Conservation (phyloP, 2,113 vertebrate genomes). For the Scopus umbretta region DNA sequence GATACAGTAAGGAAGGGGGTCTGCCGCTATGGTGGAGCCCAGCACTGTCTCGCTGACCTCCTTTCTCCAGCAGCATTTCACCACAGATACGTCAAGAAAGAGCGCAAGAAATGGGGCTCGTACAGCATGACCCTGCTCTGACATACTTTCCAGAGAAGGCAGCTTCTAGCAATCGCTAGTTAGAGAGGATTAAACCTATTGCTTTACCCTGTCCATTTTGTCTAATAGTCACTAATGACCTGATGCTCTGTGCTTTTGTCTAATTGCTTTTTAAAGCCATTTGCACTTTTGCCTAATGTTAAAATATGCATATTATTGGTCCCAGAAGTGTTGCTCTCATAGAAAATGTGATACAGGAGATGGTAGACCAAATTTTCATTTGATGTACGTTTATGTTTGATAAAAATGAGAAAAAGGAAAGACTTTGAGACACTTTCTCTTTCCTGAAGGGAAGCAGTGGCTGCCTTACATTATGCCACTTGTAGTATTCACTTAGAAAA, state of each 20-base stretch:
- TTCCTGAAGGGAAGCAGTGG: neutral
- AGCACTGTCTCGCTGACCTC: neutral
- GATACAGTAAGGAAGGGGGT: neutral
- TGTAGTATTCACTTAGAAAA: neutral
- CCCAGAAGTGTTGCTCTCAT: neutral
- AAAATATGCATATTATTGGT: neutral
- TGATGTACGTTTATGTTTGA: neutral
- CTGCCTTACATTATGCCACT: neutral
- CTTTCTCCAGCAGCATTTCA: neutral
- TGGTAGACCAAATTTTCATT: neutral
- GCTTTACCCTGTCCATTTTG: neutral
- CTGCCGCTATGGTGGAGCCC: neutral
- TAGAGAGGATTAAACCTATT: neutral
- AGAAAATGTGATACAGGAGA: neutral
- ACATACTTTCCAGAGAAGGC: neutral
- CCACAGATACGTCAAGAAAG: neutral
- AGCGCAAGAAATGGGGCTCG: neutral
- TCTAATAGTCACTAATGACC: neutral
- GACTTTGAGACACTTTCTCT: neutral
- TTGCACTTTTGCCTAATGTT: neutral
- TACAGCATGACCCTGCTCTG: neutral
- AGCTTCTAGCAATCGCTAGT: neutral
- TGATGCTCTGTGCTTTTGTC: neutral
- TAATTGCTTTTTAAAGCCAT: neutral
- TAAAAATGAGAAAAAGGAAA: neutral